Evolutionary conservation across 2,888 invertebrate genomes (phyloP).

Genomic region (Suillia variegata): DNA sequence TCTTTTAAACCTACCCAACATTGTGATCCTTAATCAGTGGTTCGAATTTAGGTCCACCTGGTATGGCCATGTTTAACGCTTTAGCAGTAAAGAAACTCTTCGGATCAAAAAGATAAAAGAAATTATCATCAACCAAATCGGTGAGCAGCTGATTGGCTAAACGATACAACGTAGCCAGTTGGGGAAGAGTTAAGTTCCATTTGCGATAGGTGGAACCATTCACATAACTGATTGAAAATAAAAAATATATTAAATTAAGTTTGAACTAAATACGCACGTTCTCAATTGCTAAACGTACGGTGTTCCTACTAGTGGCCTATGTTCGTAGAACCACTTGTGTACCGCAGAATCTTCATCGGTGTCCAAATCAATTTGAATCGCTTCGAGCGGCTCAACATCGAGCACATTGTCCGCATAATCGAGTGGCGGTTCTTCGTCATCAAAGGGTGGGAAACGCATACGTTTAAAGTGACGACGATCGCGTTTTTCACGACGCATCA

Average conservation of each 20-base stretch:
- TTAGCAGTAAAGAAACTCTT: constrained; percentile 99
- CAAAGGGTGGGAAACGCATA: constrained; percentile 99
- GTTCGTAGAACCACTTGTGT: constrained; percentile 98
- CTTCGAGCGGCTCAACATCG: constrained; percentile 98
- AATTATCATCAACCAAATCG: constrained; percentile 97
- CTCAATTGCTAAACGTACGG: constrained; percentile 66
- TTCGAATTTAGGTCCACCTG: constrained; percentile 99
- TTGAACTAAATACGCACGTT: background rate
- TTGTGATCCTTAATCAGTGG: constrained; percentile 98
- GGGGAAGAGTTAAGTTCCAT: constrained; percentile 95
- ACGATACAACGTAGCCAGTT: constrained; percentile 97
- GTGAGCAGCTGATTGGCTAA: constrained; percentile 97
- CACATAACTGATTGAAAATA: constrained; percentile 68
- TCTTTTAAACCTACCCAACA: constrained; percentile 71
- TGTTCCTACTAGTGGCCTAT: constrained; percentile 92
- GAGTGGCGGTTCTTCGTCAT: constrained; percentile 98
- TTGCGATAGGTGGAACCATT: constrained; percentile 97
- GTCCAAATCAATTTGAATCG: constrained; percentile 98
- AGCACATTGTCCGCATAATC: constrained; percentile 99
- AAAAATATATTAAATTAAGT: constrained; percentile 5
- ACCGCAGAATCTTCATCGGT: constrained; percentile 91
- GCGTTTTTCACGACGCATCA: constrained; percentile 99
- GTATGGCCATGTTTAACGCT: constrained; percentile 98
- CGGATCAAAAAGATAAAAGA: constrained; percentile 98
- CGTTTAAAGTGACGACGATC: constrained; percentile 98